Conservation (phyloP, 1,140 invertebrate genomes). For the Heliconius congener region DNA sequence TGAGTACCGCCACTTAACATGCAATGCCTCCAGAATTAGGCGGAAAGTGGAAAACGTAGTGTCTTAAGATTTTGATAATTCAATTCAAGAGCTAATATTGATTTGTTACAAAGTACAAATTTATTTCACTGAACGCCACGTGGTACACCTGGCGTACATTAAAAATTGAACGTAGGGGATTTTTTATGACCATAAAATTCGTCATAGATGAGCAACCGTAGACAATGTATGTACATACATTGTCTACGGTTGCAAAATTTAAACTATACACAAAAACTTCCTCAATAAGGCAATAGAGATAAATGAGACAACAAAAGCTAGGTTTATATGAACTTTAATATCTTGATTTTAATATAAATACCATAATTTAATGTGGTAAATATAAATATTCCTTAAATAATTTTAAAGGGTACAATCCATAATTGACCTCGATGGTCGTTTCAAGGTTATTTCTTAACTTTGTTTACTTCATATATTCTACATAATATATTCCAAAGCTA, state of each 20-base stretch:
- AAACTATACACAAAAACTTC: conserved; percentile 3
- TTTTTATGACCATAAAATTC: background rate
- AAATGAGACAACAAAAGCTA: background rate
- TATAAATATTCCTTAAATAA: too few species aligned
- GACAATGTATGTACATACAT: background rate
- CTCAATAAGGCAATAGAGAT: background rate
- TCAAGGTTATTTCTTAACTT: background rate
- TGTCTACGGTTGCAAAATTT: too few species aligned
- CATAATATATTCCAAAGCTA: background rate
- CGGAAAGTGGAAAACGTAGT: too few species aligned
- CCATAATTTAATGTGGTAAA: too few species aligned
- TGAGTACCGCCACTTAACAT: too few species aligned
- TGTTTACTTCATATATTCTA: background rate
- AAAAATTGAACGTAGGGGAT: background rate
- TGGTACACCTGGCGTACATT: background rate
- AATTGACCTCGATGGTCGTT: background rate
- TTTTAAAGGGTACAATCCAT: background rate
- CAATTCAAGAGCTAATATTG: background rate
- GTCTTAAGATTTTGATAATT: background rate
- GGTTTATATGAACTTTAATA: background rate
- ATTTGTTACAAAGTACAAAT: background rate
- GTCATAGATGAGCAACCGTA: conserved; percentile 12
- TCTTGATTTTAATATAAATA: too few species aligned
- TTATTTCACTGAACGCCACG: background rate
- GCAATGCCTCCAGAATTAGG: too few species aligned